Base-by-base conservation (phyloP, 2,113 vertebrate genomes). In the Ardeotis arabs region DNA sequence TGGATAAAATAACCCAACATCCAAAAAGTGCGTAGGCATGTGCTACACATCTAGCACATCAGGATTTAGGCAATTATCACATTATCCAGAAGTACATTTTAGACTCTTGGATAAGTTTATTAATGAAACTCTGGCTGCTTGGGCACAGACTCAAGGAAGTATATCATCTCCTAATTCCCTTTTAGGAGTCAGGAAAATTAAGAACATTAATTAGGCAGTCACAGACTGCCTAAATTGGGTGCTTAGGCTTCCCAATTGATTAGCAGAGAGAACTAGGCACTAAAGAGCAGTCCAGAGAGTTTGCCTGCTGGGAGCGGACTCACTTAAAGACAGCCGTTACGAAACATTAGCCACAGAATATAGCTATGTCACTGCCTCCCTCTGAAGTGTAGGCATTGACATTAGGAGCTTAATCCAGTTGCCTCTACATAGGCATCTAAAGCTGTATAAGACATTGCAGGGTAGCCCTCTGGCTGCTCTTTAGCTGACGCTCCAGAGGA, bases 111-210 rank as follows among this genome's bases (percentile, higher is more conserved):
- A 72, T 60, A 84, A 82, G 91, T 95, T 90, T 67, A 55, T 50
- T 82, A 84, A 76, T 72, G 66, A 84, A 94, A 78, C 49, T 17
- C 35, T 76, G 35, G 6, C 81, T 91, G 62, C 74, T 76, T 95
- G 84, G 77, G 64, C 89, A 91, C 58, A 64, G 76, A 64, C 41
- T 92, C 84, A 60, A 81, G 64, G 29, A 87, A 68, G 41, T 93
- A 49, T 68, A 92, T 92, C 52, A 91, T 89, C 44, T 92, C 39
- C 52, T 84, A 91, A 96, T 68, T 91, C 74, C 27, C 52, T 93
- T 91, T 91, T 35, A 79, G 62, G 45, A 91, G 44, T 64, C 44
- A 75, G 25, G 60, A 89, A 92, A 87, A 95, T 89, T 95, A 96
- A 84, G 87, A 72, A 56, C 80, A 91, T 89, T 79, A 87, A 82